phyloP scores from a whole-genome alignment of 2,113 vertebrate species.

The Ammodytes marinus region DNA sequence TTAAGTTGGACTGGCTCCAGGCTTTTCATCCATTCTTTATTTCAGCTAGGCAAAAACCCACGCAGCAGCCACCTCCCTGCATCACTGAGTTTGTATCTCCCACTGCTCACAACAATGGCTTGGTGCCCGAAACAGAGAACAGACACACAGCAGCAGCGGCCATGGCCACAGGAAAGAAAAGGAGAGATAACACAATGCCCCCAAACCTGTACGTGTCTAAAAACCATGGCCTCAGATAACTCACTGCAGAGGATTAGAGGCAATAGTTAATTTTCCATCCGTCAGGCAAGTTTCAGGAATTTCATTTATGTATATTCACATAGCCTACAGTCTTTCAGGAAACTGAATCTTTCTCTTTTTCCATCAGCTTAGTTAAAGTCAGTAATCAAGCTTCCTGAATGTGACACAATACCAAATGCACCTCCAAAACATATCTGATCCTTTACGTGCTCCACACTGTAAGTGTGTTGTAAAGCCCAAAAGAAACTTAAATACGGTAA shows the following conservation, averaged over 20 bases:
- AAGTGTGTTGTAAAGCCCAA: not conserved
- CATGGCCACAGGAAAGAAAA: constrained; percentile 11
- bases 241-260: constrained; percentile 43
- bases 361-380: not conserved
- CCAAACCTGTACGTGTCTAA: constrained; percentile 46
- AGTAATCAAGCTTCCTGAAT: not conserved
- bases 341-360: not conserved
- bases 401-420: not conserved
- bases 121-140: constrained; percentile 30
- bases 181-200: constrained; percentile 50
- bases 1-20: constrained; percentile 76
- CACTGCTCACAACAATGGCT: constrained; percentile 69
- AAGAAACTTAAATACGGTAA: not conserved
- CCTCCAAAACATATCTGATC: not conserved
- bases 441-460: not conserved
- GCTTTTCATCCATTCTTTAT: constrained; percentile 5
- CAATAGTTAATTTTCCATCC: constrained; percentile 17
- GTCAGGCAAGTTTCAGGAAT: constrained; percentile 2
- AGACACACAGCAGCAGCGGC: constrained; percentile 29
- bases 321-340: not conserved
- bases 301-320: not conserved
- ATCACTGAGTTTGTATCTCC: constrained; percentile 67
- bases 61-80: constrained; percentile 52
- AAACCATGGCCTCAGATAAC: constrained; percentile 20
- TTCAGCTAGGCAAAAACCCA: constrained; percentile 26